These are phyloP conservation scores for Colletes latitarsis DNA, from an alignment of 1,140 invertebrate genomes.

Conservation along the genomic window DNA sequence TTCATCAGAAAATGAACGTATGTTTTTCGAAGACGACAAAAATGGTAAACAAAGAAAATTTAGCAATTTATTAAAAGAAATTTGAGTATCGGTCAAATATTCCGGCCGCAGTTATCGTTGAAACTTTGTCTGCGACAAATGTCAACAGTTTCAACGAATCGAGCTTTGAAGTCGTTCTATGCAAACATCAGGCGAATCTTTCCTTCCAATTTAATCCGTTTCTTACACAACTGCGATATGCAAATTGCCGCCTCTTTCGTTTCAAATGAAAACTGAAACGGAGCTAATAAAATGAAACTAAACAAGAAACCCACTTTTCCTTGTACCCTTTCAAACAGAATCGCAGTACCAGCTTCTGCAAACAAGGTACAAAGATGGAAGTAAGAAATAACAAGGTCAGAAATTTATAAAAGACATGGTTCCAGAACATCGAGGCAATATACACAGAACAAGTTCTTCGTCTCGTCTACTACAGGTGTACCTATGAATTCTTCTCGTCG, in stretches of 20 bases:
- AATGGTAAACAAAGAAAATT: no score
- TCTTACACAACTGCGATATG: neutral
- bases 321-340: neutral
- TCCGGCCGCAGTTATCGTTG: no score
- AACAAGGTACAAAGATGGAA: neutral
- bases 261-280: neutral
- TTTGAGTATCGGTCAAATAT: no score
- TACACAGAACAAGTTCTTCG: neutral
- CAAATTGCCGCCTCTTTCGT: neutral
- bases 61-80: no score
- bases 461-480: neutral
- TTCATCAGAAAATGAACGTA: no score
- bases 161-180: no score
- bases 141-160: no score
- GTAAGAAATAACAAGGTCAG: conserved; percentile 8
- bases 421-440: neutral
- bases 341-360: neutral
- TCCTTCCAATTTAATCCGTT: neutral
- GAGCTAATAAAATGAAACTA: neutral
- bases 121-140: no score
- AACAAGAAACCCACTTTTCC: no score
- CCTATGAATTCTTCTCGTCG: neutral
- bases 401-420: conserved; percentile 14
- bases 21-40: no score
- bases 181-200: no score